These are phyloP conservation scores for Ostrea denselamellosa DNA, from an alignment of 1,140 invertebrate genomes.

Conservation along the genomic window DNA sequence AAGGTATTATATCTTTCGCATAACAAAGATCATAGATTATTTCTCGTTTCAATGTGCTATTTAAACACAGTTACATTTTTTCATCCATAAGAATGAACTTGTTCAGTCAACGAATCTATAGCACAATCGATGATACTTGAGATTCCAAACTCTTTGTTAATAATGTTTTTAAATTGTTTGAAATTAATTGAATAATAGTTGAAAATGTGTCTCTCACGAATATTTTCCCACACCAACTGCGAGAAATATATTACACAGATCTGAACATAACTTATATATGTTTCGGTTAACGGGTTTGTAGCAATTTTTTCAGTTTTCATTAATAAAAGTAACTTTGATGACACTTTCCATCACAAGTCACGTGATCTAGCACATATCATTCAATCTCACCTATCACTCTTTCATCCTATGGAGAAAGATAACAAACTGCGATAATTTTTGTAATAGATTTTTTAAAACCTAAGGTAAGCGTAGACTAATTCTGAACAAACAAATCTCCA, in stretches of 20 bases:
- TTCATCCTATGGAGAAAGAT: conserved; percentile 21
- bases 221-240: not conserved
- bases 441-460: conserved; percentile 33
- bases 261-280: not conserved
- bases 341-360: conserved; percentile 24
- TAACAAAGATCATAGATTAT: not conserved
- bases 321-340: not conserved
- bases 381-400: not conserved
- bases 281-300: conserved; percentile 6
- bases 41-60: not conserved
- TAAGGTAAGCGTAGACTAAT: not conserved
- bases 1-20: not conserved
- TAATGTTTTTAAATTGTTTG: conserved; percentile 14
- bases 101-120: not conserved
- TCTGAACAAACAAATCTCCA: conserved; percentile 27
- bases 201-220: not conserved
- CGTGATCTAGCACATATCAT: conserved; percentile 4
- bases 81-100: not conserved
- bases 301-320: not conserved
- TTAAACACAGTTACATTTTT: not conserved
- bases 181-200: not conserved
- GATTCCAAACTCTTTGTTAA: conserved; percentile 26
- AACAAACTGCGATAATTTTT: conserved; percentile 20
- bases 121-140: conserved; percentile 4
- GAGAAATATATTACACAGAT: not conserved